These are phyloP conservation scores for Lepus europaeus DNA, from an alignment of 2,113 vertebrate species.

Conservation along the genomic window DNA sequence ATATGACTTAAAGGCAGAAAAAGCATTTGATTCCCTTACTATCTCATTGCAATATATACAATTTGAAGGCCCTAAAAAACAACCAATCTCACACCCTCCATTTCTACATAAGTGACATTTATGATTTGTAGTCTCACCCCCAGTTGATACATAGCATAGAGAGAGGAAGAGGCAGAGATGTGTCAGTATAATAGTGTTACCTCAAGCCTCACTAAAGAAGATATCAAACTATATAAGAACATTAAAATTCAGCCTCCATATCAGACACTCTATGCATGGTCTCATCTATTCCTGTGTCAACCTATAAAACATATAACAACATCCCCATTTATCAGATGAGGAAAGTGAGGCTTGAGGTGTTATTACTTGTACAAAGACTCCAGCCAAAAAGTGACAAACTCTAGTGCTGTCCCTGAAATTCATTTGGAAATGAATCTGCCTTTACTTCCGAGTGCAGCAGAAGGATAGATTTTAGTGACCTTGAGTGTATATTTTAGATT, in stretches of 20 bases:
- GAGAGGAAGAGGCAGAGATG: not conserved
- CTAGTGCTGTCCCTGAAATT: not conserved
- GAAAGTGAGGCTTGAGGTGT: not conserved
- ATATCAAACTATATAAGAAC: not conserved
- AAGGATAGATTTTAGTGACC: not conserved
- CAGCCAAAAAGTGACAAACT: not conserved
- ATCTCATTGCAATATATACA: not conserved
- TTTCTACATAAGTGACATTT: not conserved
- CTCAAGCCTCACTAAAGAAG: not conserved
- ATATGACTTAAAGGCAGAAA: conserved; percentile 14
- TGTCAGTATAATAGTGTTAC: not conserved
- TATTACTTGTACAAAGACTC: not conserved
- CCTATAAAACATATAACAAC: not conserved
- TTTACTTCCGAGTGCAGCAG: not conserved
- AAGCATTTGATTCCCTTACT: conserved; percentile 9
- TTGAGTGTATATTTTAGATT: not conserved
- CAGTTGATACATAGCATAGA: not conserved
- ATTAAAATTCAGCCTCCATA: not conserved
- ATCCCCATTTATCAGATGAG: not conserved
- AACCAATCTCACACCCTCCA: not conserved
- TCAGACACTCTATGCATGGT: not conserved
- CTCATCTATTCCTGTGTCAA: not conserved
- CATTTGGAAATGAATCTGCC: not conserved
- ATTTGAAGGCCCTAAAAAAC: conserved; percentile 7
- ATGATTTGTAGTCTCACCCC: not conserved